Evolutionary conservation across 2,888 invertebrate species (phyloP).

Genomic region (Calephelis perditalis): DNA sequence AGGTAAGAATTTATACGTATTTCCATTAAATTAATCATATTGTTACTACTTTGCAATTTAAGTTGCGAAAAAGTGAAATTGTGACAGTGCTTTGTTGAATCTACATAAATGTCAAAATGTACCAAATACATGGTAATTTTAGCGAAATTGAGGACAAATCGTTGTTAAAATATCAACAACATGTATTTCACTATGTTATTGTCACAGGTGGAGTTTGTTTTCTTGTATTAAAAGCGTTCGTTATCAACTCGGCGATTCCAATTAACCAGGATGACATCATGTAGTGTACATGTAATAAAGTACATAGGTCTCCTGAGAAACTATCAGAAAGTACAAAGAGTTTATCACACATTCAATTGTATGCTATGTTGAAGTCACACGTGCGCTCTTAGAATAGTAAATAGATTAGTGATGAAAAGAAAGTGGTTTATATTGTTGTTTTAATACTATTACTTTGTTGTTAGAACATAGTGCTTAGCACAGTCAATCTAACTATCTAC

Average conservation of each 20-base stretch:
- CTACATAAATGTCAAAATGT: constrained; percentile 26
- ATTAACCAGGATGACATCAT: constrained; percentile 6
- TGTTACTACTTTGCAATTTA: constrained; percentile 17
- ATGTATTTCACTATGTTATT: not conserved
- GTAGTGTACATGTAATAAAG: constrained; percentile 1
- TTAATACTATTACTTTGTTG: too few relatives aligned
- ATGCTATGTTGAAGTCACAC: not conserved
- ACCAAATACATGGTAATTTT: constrained; percentile 22
- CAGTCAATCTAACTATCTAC: too few relatives aligned
- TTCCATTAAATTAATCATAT: constrained; percentile 3
- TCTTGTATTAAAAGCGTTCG: not conserved
- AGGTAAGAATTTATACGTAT: constrained; percentile 22
- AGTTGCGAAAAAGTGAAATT: constrained; percentile 15
- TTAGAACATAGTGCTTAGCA: too few relatives aligned
- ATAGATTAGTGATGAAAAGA: not conserved
- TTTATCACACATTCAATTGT: not conserved
- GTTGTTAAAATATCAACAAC: not conserved
- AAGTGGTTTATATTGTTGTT: too few relatives aligned
- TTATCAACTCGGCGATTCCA: not conserved
- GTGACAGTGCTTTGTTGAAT: constrained; percentile 33
- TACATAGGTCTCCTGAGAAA: constrained; percentile 8
- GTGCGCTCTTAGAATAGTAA: not conserved
- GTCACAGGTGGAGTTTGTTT: not conserved
- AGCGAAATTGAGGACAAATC: not conserved
- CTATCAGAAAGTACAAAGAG: constrained; percentile 9